These are phyloP conservation scores for Tinamus guttatus DNA, from an alignment of 2,113 vertebrate species.

Conservation along the genomic window DNA sequence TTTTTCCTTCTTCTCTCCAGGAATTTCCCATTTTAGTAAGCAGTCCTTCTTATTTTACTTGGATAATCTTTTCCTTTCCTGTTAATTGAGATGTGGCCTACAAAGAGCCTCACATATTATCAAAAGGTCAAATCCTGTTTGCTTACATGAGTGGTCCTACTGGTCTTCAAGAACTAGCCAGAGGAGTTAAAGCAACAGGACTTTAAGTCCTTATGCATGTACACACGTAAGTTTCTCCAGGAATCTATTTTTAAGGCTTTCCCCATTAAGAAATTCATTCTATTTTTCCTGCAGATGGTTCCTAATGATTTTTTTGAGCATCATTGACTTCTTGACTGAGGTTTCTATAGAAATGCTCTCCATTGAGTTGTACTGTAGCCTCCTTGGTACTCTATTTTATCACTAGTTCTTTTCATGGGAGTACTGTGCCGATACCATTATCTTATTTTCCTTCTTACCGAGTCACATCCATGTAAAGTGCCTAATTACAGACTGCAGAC, in stretches of 20 bases:
- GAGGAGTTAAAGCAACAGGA: not conserved
- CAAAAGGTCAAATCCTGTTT: not conserved
- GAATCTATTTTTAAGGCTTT: not conserved
- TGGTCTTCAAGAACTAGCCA: not conserved
- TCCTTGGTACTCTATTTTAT: not conserved
- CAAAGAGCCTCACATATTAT: not conserved
- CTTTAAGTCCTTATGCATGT: not conserved
- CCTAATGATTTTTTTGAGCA: not conserved
- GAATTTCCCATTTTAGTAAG: not conserved
- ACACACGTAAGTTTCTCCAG: not conserved
- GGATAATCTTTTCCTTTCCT: not conserved
- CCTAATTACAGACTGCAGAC: not conserved
- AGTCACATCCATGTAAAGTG: not conserved
- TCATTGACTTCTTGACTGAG: accelerated
- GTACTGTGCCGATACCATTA: not conserved
- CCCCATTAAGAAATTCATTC: not conserved
- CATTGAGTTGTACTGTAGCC: not conserved
- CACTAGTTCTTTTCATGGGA: not conserved
- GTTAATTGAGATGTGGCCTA: not conserved
- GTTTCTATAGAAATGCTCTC: not conserved
- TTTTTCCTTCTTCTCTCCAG: not conserved
- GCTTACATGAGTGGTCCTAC: not conserved
- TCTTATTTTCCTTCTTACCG: not conserved
- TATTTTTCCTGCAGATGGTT: not conserved
- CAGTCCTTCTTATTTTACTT: not conserved